Evolutionary conservation across 2,113 vertebrate species (phyloP).

Genomic region (Parotia lawesii): DNA sequence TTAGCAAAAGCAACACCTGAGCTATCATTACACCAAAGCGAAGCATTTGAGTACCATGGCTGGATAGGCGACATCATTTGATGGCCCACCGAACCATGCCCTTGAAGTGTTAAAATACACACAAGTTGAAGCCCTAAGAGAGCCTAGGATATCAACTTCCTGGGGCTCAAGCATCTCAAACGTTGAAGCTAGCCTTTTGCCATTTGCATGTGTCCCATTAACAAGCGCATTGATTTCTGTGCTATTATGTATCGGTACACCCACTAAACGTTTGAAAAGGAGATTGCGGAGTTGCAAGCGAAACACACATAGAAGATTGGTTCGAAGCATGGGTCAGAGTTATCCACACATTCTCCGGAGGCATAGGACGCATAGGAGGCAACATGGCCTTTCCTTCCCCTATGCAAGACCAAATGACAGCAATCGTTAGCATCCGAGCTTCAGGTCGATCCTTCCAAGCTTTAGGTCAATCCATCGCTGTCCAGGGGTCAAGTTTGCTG

Average conservation of each 20-base stretch:
- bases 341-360: not conserved
- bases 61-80: not conserved
- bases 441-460: not conserved
- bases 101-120: not conserved
- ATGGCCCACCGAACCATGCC: not conserved
- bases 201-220: not conserved
- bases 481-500: not conserved
- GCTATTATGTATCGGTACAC: not conserved
- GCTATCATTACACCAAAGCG: not conserved
- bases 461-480: not conserved
- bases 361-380: not conserved
- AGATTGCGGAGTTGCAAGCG: not conserved
- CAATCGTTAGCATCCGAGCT: not conserved
- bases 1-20: not conserved
- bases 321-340: not conserved
- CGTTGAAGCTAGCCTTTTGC: not conserved
- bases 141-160: not conserved
- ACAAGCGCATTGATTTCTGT: not conserved
- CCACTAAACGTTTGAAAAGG: not conserved
- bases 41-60: not conserved
- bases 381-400: not conserved
- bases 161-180: not conserved
- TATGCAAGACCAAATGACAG: not conserved
- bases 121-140: not conserved
- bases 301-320: not conserved